Evolutionary conservation across 2,888 invertebrate genomes (phyloP).

Genomic region (Anoncus sp.): DNA sequence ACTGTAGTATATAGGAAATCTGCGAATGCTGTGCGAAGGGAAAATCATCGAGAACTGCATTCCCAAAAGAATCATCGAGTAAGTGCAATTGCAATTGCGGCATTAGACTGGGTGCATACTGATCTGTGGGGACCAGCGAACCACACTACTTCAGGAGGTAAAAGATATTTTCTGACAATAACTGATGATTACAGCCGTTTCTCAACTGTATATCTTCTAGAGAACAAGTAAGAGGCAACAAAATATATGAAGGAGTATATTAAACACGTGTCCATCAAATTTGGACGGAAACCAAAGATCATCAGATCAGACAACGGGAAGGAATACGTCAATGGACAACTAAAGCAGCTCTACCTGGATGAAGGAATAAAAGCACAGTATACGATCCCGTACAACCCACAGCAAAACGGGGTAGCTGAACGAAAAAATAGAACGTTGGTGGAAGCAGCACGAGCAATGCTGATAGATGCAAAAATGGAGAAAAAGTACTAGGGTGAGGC

Average conservation of each 20-base stretch:
- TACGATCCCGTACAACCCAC: conserved; percentile 64
- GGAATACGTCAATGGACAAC: conserved; percentile 68
- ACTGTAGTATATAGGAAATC: background rate
- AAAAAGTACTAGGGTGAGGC: conserved; percentile 70
- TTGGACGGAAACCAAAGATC: conserved; percentile 58
- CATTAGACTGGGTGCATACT: conserved; percentile 70
- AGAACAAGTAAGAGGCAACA: conserved; percentile 67
- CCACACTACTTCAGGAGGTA: conserved; percentile 67
- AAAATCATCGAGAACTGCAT: conserved; percentile 66
- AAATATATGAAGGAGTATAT: conserved; percentile 61
- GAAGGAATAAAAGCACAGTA: conserved; percentile 70
- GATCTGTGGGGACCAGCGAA: conserved; percentile 77
- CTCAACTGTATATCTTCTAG: conserved; percentile 67
- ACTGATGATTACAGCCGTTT: conserved; percentile 76
- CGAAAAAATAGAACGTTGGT: conserved; percentile 67
- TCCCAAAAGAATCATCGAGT: conserved; percentile 65
- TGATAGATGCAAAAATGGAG: conserved; percentile 62
- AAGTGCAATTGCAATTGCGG: conserved; percentile 58
- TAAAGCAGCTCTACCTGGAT: conserved; percentile 59
- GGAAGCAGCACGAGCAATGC: conserved; percentile 66
- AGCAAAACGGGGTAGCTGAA: conserved; percentile 69
- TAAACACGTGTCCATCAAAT: conserved; percentile 59
- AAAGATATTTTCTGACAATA: conserved; percentile 72
- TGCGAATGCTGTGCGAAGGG: conserved; percentile 68
- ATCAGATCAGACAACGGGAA: conserved; percentile 68